phyloP scores from a whole-genome alignment of 2,888 invertebrate species.

The Stenurella melanura region DNA sequence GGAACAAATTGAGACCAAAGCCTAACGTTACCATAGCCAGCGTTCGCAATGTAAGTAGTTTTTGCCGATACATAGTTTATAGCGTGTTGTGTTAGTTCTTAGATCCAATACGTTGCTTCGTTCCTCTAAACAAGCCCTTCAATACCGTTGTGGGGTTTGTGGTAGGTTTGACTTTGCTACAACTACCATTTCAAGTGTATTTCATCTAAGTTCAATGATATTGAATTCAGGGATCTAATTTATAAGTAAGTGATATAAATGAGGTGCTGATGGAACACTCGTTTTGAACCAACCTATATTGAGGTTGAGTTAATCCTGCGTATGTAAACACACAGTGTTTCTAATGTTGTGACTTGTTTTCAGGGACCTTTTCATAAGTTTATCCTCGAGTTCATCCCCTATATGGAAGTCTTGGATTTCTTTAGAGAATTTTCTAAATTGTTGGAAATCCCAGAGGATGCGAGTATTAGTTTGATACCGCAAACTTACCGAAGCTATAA shows the following conservation, averaged over 20 bases:
- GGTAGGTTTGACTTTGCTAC: too few relatives aligned
- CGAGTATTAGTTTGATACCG: conserved; percentile 53
- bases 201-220: too few relatives aligned
- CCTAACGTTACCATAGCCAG: conserved; percentile 68
- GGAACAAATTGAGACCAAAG: conserved; percentile 63
- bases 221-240: too few relatives aligned
- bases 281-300: too few relatives aligned
- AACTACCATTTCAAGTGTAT: too few relatives aligned
- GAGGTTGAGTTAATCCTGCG: too few relatives aligned
- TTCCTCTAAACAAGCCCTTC: too few relatives aligned
- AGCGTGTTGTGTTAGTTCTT: too few relatives aligned
- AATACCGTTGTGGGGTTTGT: too few relatives aligned
- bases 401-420: conserved; percentile 67
- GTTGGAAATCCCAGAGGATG: conserved; percentile 44
- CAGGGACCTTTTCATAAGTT: conserved; percentile 62
- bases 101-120: too few relatives aligned
- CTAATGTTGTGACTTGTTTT: conserved; percentile 44
- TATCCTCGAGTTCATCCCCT: conserved; percentile 65
- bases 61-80: neutral
- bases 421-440: conserved; percentile 65
- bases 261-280: too few relatives aligned
- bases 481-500: conserved; percentile 68
- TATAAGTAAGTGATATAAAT: too few relatives aligned
- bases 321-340: neutral
- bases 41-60: conserved; percentile 65